A percentile compares a stretch with the other conserved stretches of the same genome.
Evolutionary conservation across 2,888 invertebrate species (phyloP).

Genomic region (Camptogramma bilineatum): DNA sequence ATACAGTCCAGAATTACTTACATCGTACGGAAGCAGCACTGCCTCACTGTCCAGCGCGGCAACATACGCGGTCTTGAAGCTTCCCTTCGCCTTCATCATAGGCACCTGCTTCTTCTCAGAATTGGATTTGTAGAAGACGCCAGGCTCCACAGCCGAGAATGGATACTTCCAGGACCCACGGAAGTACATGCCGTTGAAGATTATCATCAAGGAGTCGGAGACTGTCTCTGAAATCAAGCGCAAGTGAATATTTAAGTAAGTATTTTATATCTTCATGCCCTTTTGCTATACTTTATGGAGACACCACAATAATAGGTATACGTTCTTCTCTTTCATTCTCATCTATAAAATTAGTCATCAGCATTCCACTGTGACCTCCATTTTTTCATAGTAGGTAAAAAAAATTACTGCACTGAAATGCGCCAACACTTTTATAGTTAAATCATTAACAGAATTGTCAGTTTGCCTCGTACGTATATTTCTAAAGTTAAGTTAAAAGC

Average conservation of each 20-base stretch:
- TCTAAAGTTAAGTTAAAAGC: not conserved
- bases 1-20: constrained; percentile 65
- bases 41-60: constrained; percentile 88
- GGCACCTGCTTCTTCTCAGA: constrained; percentile 86
- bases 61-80: constrained; percentile 86
- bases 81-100: constrained; percentile 89
- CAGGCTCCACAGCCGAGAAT: constrained; percentile 84
- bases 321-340: too few species aligned
- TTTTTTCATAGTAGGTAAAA: too few species aligned
- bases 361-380: too few species aligned
- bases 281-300: too few species aligned
- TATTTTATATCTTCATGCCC: too few species aligned
- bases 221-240: constrained; percentile 60
- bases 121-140: constrained; percentile 87
- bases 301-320: too few species aligned
- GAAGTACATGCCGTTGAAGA: constrained; percentile 92
- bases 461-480: too few species aligned
- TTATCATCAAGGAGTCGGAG: constrained; percentile 86
- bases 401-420: too few species aligned
- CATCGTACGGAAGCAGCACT: constrained; percentile 90
- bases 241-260: not conserved
- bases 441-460: too few species aligned
- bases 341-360: too few species aligned
- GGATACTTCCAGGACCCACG: constrained; percentile 91
- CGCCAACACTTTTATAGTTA: too few species aligned